Evolutionary conservation across 2,888 invertebrate genomes (phyloP).

Genomic region (Pachycephus smyrnensis): DNA sequence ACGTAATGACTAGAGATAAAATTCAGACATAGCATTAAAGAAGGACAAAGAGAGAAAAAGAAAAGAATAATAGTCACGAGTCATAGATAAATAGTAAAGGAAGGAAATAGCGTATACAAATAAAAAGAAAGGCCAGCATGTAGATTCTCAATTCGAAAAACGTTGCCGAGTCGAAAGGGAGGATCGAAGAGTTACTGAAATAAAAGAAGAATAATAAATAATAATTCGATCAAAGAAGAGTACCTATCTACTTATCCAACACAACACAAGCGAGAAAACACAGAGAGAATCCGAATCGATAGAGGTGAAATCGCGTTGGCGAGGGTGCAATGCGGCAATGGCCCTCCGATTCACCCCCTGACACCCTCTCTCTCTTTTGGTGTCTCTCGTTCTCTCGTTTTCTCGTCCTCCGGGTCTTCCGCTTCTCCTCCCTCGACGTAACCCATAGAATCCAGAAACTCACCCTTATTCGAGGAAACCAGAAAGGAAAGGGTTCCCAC

Average conservation of each 20-base stretch:
- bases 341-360: conserved; percentile 14
- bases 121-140: neutral
- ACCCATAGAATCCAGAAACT: conserved; percentile 4
- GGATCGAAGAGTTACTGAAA: conserved; percentile 12
- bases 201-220: neutral
- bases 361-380: neutral
- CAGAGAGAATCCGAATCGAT: conserved; percentile 53
- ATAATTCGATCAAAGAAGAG: conserved; percentile 26
- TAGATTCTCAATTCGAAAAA: neutral
- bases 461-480: conserved; percentile 7
- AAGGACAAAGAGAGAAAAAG: neutral
- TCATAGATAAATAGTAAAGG: neutral
- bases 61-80: neutral
- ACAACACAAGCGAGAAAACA: conserved; percentile 38
- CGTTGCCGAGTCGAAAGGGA: neutral
- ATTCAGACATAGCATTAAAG: neutral
- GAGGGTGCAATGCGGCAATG: conserved; percentile 56
- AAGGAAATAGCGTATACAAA: neutral
- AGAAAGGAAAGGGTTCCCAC: conserved; percentile 4
- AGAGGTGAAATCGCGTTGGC: conserved; percentile 51
- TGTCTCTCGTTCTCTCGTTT: neutral
- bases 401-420: conserved; percentile 2
- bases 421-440: conserved; percentile 9
- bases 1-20: neutral
- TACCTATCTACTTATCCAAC: conserved; percentile 41